A percentile compares a stretch with the other conserved stretches of the same genome.
Conservation (phyloP, 2,797 vertebrate genomes). For the Etheostoma perlongum region DNA sequence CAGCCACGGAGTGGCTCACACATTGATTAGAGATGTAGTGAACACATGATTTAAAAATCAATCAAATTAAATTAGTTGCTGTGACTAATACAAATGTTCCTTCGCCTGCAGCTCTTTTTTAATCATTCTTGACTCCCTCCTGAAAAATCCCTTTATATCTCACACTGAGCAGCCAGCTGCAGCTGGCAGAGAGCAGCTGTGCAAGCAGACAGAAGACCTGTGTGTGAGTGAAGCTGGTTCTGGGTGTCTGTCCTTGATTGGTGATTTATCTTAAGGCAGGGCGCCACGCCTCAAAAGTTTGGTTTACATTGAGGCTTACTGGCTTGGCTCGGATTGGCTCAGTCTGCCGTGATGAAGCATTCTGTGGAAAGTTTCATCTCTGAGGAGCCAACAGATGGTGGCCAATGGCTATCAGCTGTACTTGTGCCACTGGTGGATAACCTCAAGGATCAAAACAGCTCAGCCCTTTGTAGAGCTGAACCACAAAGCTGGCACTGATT, state of each 20-base stretch:
- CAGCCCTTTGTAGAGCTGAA: constrained; percentile 52
- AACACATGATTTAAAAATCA: background rate
- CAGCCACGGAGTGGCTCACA: background rate
- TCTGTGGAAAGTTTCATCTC: constrained; percentile 63
- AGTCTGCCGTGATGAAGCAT: constrained; percentile 47
- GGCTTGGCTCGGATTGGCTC: constrained; percentile 51
- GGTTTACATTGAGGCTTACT: constrained; percentile 51
- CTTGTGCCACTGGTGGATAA: constrained; percentile 50
- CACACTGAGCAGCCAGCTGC: constrained; percentile 60
- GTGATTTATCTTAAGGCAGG: constrained; percentile 57
- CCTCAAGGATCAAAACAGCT: constrained; percentile 69
- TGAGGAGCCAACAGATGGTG: constrained; percentile 64
- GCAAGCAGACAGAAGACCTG: constrained; percentile 63
- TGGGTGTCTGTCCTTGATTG: constrained; percentile 40
- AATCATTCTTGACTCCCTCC: constrained; percentile 13
- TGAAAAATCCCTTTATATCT: constrained; percentile 48
- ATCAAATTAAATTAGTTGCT: constrained; percentile 6
- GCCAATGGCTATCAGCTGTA: constrained; percentile 61
- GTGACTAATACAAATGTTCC: constrained; percentile 11
- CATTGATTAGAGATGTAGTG: background rate
- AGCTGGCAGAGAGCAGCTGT: constrained; percentile 60
- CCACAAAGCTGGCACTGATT: constrained; percentile 46
- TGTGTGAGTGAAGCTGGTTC: constrained; percentile 41
- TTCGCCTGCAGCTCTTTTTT: constrained; percentile 18
- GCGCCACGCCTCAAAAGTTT: constrained; percentile 58